Base-by-base conservation (phyloP, 30 jellyfish, hydroid and myxozoan genomes). In the Chironex yamaguchii region DNA sequence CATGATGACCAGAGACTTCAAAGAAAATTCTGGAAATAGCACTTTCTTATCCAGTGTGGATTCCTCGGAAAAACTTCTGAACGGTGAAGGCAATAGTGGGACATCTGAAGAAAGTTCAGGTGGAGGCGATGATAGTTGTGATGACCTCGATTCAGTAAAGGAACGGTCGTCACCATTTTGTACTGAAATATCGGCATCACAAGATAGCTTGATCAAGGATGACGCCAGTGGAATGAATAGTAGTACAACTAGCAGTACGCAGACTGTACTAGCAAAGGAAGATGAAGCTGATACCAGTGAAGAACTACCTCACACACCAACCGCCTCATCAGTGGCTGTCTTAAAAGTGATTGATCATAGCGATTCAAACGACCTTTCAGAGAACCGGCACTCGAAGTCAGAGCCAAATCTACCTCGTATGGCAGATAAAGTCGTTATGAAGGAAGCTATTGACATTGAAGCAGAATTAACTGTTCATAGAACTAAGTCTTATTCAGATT, bases 231-330 rank as follows among this genome's bases (percentile, higher is more conserved):
- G 24, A 0, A 74, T 86, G 90, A 76, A 86, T 6, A 67, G 51
- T 52, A 86, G 96, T 32, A 75, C 86, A 29, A 36, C 96, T 29
- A 86, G 96, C 77, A 86, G 96, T 42, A 76, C 90, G 22, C 64
- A 79, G 49, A 86, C 96, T n/a, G 49, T 86, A 36, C 67, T 42
- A 6, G 58, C 58, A 42, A 42, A 17, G 58, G 58, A 42, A 42
- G 58, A 42, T 42, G 9, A 42, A 6, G 13, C 9, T 6, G 17
- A 42, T 42, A 17, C 58, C 58, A 6, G 9, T 9, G 58, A 42
- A 42, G 58, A 42, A 17, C n/a, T n/a, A n/a, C n/a, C n/a, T n/a
- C n/a, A n/a, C n/a, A n/a, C n/a, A n/a, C 58, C 58, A 17, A 42
- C 17, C 9, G 17, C 9, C 13, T 42, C 58, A 17, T 42, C 58